Base-by-base conservation (phyloP, 2,797 vertebrate genomes). In the Tragelaphus eurycerus region DNA sequence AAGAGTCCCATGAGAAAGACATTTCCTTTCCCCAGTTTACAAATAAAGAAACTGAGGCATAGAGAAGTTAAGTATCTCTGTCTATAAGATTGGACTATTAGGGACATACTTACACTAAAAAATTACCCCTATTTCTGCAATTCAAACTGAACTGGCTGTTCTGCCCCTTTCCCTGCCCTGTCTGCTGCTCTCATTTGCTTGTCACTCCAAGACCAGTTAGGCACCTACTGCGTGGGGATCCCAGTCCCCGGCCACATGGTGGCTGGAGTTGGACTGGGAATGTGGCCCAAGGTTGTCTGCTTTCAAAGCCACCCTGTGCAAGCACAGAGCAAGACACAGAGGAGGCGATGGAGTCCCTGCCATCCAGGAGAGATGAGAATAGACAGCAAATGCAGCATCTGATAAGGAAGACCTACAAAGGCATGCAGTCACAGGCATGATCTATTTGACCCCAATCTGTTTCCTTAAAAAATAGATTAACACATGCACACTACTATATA, bases 11-110 rank as follows among this genome's bases (percentile, higher is more conserved):
- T 31, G 52, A 87, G 76, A 52, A 92, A 82, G 76, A 25, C 27
- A 17, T 3, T 3, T 5, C 3, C 78, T 86, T 82, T 17, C 15
- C 46, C 38, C 25, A 55, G 6, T 48, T 90, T 64, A 74, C 25
- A 62, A 38, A 62, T 59, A 17, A 89, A 82, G 86, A 96, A 91
- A 95, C 67, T 3, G 14, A 96, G 38, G 29, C 62, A 13, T 43
- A 89, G 55, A 87, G 29, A 85, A 29, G 25, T 46, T 34, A 46
- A 29, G 21, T 31, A 1, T 62, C 52, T 93, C 76, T 79, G 19
- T 85, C 89, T 48, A 21, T 55, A 59, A 81, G 62, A 12, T 7
- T 57, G 38, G 81, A 55, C 27, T 92, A 31, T 54, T 29, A 14
- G 19, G 31, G 12, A n/a, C 29, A 14, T 10, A 29, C 25, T 83